A percentile compares a stretch with the other conserved stretches of the same genome.
Evolutionary conservation across 2,888 invertebrate species (phyloP).

Genomic region (Yponomeuta cagnagella): DNA sequence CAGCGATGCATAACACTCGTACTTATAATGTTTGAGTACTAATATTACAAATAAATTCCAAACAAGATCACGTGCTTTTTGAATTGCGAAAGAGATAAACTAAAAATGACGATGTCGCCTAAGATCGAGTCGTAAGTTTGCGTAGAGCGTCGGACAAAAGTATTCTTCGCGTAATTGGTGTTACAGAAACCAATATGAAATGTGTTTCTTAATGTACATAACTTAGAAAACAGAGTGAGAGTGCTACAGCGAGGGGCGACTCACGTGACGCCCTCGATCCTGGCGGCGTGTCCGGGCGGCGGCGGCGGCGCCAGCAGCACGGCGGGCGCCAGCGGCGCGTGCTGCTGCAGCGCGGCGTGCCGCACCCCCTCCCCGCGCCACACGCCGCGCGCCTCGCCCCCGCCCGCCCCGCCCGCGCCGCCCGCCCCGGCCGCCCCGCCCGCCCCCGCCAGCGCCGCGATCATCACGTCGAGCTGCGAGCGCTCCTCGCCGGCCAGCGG

Average conservation of each 20-base stretch:
- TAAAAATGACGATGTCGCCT: too few species aligned
- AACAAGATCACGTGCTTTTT: too few species aligned
- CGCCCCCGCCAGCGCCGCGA: conserved; percentile 72
- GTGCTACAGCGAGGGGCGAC: neutral
- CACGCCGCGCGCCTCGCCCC: conserved; percentile 31
- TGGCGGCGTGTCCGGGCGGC: conserved; percentile 19
- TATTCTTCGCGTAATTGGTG: too few species aligned
- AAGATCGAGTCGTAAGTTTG: too few species aligned
- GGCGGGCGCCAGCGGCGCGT: neutral
- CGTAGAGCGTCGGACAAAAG: too few species aligned
- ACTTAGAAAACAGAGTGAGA: too few species aligned
- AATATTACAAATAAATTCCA: too few species aligned
- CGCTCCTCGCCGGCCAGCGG: conserved; percentile 48
- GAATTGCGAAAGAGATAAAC: too few species aligned
- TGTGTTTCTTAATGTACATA: too few species aligned
- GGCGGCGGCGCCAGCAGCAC: conserved; percentile 45
- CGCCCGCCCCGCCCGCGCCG: conserved; percentile 15
- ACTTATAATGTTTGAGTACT: too few species aligned
- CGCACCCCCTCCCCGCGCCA: conserved; percentile 64
- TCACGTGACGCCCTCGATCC: conserved; percentile 34
- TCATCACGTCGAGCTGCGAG: conserved; percentile 82
- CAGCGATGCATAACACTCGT: too few species aligned
- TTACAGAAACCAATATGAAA: too few species aligned
- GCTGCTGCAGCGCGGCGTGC: conserved; percentile 33
- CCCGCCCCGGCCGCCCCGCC: conserved; percentile 21